Conservation (phyloP, 2,888 invertebrate genomes). For the Cephus nigrinus region DNA sequence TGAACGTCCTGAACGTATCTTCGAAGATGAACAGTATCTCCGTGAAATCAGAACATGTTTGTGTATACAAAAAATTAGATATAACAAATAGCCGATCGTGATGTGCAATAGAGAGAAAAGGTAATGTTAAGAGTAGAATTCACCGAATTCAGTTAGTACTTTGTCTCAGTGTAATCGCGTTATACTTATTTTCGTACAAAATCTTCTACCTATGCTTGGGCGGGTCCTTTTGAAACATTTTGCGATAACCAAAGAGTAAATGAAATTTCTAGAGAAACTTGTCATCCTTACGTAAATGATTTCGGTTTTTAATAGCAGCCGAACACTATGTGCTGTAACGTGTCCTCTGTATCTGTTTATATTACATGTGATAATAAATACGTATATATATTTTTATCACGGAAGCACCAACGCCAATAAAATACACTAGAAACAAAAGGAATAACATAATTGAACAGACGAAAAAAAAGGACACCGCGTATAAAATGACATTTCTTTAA, state of each 20-base stretch:
- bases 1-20: neutral
- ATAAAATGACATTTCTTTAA: neutral
- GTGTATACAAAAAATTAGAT: neutral
- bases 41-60: neutral
- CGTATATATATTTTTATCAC: constrained; percentile 8
- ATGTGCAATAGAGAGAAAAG: neutral
- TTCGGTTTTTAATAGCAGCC: neutral
- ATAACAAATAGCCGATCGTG: neutral
- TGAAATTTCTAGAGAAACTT: neutral
- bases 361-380: constrained; percentile 15
- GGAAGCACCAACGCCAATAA: neutral
- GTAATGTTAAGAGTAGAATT: neutral
- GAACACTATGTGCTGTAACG: neutral
- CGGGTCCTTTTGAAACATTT: neutral
- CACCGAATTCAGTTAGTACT: neutral
- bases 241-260: neutral
- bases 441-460: neutral
- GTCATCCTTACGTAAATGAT: neutral
- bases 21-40: neutral
- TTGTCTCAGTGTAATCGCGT: neutral
- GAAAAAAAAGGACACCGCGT: neutral
- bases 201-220: constrained; percentile 1
- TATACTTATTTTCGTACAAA: neutral
- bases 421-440: neutral
- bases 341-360: constrained; percentile 12